Base-by-base conservation (phyloP, 1,140 invertebrate genomes). In the Scaptomyza hsui region DNA sequence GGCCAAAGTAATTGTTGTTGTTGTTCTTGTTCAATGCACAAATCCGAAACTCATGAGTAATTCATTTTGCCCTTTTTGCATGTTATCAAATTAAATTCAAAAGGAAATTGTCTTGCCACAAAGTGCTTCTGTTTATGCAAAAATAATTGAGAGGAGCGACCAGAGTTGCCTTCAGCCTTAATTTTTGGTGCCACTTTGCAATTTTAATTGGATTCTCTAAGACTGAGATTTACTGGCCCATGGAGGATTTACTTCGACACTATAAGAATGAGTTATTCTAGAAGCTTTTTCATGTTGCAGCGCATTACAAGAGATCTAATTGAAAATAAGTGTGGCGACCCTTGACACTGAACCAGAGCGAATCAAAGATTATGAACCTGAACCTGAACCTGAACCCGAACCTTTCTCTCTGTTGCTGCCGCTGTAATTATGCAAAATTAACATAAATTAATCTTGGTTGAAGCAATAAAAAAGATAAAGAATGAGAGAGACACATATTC, bases 381-480 rank as follows among this genome's bases (percentile, higher is more conserved):
- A 21, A n/a, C 51, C 35, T 10, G 10, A 26, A 10, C 32, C 1
- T n/a, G n/a, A n/a, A n/a, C n/a, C n/a, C n/a, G n/a, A n/a, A n/a
- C n/a, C n/a, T 59, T 60, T 53, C 78, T 68, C 55, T 49, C 13
- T 42, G 6, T 37, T 6, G 52, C 53, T 61, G 56, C 26, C 48
- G 68, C 80, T 71, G 77, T 88, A 86, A 88, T 88, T 85, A 85
- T 85, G 81, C 81, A 88, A 86, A 88, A 88, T 86, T 88, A 81
- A 86, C 75, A 71, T 88, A 88, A 86, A 86, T 86, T 86, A 86
- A 73, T 80, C 82, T 88, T 78, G 51, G 76, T 67, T 71, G 68
- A 19, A 61, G 62, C 61, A 71, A 85, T 81, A 71, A 74, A 57
- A 80, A 76, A 67, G n/a, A n/a, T n/a, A n/a, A 49, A 75, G 42